phyloP scores from a whole-genome alignment of 1,140 invertebrate species.

The Drosophila nebulosa region DNA sequence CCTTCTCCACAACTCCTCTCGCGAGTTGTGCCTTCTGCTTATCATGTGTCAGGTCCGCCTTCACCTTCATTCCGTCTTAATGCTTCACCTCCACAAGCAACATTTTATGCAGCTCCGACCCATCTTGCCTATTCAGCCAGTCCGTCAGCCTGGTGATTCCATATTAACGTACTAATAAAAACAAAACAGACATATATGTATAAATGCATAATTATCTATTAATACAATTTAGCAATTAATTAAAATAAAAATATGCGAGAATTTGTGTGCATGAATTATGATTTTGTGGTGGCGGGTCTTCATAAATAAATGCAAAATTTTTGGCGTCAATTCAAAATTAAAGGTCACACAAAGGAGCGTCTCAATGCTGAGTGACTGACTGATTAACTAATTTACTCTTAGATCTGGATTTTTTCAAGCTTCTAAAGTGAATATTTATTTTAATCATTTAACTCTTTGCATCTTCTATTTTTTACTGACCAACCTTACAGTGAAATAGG shows the following conservation, averaged over 20 bases:
- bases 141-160: conserved; percentile 25
- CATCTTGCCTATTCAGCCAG: neutral
- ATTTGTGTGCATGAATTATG: conserved; percentile 53
- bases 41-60: conserved; percentile 13
- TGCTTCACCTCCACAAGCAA: conserved; percentile 16
- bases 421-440: neutral
- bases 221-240: conserved; percentile 63
- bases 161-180: neutral
- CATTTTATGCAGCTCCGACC: conserved; percentile 17
- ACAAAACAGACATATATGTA: neutral
- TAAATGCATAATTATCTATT: conserved; percentile 41
- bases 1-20: conserved; percentile 15
- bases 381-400: too few species aligned
- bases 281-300: conserved; percentile 22
- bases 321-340: too few species aligned
- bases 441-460: neutral
- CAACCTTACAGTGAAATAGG: conserved; percentile 47
- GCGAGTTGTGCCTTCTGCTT: conserved; percentile 1
- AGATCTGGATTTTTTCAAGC: too few species aligned
- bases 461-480: conserved; percentile 30
- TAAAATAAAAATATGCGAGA: conserved; percentile 33
- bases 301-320: conserved; percentile 27
- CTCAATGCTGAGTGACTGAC: too few species aligned
- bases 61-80: neutral
- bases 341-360: too few species aligned